Evolutionary conservation across 37 sponge, comb jelly and placozoan genomes (phyloP).

Genomic region (Theonella swinhoei): DNA sequence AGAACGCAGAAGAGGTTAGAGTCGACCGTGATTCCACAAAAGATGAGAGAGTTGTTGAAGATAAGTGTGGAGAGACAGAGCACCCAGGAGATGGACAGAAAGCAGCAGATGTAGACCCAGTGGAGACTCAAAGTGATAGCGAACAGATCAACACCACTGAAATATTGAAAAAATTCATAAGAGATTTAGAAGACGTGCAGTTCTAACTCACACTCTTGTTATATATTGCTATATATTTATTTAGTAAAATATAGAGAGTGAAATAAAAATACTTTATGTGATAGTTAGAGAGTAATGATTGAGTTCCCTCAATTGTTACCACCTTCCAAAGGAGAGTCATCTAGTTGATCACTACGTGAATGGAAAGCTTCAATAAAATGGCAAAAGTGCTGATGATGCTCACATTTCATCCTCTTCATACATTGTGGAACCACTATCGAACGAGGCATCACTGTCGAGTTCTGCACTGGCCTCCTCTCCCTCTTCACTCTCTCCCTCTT

Average conservation of each 20-base stretch:
- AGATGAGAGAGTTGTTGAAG: not conserved
- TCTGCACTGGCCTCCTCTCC: not conserved
- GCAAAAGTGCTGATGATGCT: too few species aligned
- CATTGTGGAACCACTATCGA: too few species aligned
- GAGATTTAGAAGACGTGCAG: not conserved
- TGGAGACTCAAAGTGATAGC: not conserved
- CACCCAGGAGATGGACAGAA: too few species aligned
- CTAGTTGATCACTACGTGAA: not conserved
- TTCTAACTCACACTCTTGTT: too few species aligned
- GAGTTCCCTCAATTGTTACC: not conserved
- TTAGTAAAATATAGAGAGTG: too few species aligned
- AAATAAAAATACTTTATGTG: too few species aligned
- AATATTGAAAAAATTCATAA: not conserved
- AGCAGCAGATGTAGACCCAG: too few species aligned
- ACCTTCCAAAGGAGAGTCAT: not conserved
- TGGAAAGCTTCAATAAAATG: too few species aligned
- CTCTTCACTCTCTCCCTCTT: not conserved
- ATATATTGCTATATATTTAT: not conserved
- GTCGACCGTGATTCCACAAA: too few species aligned
- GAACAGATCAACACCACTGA: not conserved
- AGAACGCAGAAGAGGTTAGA: not conserved
- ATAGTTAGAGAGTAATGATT: too few species aligned
- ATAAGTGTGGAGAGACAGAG: too few species aligned
- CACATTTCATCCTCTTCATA: too few species aligned
- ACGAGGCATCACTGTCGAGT: not conserved